Percentiles rank a stretch among this genome's conserved stretches.
Evolutionary conservation across 2,797 vertebrate species (phyloP).

Genomic region (Enteromius fasciolatus): DNA sequence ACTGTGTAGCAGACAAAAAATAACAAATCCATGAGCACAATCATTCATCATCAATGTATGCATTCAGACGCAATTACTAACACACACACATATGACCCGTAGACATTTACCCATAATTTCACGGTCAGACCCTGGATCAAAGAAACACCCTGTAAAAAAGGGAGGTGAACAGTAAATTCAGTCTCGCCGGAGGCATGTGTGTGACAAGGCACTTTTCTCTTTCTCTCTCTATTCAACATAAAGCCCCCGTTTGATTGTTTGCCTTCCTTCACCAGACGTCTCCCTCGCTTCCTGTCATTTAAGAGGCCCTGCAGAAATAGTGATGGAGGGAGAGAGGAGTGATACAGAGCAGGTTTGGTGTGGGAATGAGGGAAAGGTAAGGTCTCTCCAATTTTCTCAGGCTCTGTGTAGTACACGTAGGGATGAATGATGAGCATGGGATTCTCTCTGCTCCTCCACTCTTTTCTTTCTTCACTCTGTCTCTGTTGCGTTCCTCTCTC

Average conservation of each 20-base stretch:
- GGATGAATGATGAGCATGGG: conserved; percentile 36
- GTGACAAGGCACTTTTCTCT: conserved; percentile 55
- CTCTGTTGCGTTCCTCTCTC: background rate
- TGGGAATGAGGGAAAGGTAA: conserved; percentile 47
- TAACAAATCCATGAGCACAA: conserved; percentile 33
- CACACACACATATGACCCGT: background rate
- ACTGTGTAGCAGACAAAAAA: conserved; percentile 29
- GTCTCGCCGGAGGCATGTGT: conserved; percentile 33
- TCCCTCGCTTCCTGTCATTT: conserved; percentile 58
- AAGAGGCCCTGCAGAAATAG: conserved; percentile 53
- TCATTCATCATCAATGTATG: conserved; percentile 24
- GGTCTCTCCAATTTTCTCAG: conserved; percentile 32
- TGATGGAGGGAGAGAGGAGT: conserved; percentile 45
- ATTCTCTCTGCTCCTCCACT: conserved; percentile 16
- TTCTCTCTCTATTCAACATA: conserved; percentile 31
- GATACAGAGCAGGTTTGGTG: conserved; percentile 44
- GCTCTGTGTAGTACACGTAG: conserved; percentile 14
- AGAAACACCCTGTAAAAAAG: conserved; percentile 51
- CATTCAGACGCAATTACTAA: conserved; percentile 30
- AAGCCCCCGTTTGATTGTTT: conserved; percentile 55
- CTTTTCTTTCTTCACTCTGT: background rate
- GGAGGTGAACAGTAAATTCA: conserved; percentile 42
- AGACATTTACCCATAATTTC: conserved; percentile 29
- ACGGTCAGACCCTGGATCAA: conserved; percentile 40
- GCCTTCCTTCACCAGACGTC: conserved; percentile 49